Evolutionary conservation across 2,797 vertebrate genomes (phyloP), one percentile per base, ranked within the genome.

Genomic region (Microtus obscurus): DNA sequence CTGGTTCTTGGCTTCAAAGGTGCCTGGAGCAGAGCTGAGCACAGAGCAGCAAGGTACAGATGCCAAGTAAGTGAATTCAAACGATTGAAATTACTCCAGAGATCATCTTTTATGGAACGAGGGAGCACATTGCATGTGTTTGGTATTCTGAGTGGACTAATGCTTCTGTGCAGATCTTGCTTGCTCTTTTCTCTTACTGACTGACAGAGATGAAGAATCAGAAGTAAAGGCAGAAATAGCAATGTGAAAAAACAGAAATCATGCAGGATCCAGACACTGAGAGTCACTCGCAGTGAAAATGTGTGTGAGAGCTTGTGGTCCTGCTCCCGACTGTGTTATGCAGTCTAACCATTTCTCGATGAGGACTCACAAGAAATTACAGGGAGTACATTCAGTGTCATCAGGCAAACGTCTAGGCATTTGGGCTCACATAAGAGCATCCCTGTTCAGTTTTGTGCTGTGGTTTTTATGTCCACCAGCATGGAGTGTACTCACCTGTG

Each of bases 231-330:
- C 25, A 40, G 67, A 73, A 40, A 40, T 2, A 37, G 45, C 21
- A 56, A 31, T 6, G 14, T 23, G 53, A 67, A n/a, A 31, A 67
- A 48, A 45, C 81, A 71, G 76, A 79, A 56, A 78, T 43, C 91
- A 92, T 16, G 14, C 29, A 77, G 82, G 76, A 40, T 93, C 73
- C 34, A 95, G 80, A 43, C 87, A 90, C 89, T 88, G 94, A 82
- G 89, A 97, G 92, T 88, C 96, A 91, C 93, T 95, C 48, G 59
- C 23, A 95, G 91, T 45, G 95, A 97, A 95, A 96, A 92, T 94
- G 96, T 97, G 48, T 94, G 8, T 93, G 97, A 96, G 80, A 93
- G 79, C 88, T 85, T 96, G 78, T 77, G 83, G 85, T 96, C 85
- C 74, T 89, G 69, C 74, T 96, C 95, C 89, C 80, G 91, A 87